phyloP scores from a whole-genome alignment of 1,140 invertebrate species.

The Leguminivora glycinivorella region DNA sequence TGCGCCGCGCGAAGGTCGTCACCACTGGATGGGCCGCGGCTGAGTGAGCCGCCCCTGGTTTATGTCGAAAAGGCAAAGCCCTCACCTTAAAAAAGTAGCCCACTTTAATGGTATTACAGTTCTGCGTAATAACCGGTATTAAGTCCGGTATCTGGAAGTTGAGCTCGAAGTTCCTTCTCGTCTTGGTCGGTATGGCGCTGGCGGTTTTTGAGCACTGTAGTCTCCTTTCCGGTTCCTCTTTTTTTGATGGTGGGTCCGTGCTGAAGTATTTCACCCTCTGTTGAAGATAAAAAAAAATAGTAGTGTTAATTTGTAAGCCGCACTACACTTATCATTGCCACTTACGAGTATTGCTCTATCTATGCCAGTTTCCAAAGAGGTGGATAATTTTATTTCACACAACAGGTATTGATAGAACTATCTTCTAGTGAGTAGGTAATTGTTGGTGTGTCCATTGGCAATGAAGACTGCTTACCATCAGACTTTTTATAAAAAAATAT shows the following conservation, averaged over 20 bases:
- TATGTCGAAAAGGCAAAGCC: neutral
- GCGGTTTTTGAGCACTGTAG: neutral
- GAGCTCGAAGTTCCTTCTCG: neutral
- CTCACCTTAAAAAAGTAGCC: neutral
- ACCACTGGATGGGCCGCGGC: no score
- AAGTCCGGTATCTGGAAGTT: neutral
- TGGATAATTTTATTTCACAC: neutral
- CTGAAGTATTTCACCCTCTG: conserved; percentile 6
- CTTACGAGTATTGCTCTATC: no score
- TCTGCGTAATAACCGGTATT: neutral
- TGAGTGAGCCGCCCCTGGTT: no score
- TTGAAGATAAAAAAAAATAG: neutral
- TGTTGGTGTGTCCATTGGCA: no score
- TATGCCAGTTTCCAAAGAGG: no score
- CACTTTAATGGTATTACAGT: neutral
- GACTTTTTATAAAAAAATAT: no score
- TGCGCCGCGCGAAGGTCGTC: no score
- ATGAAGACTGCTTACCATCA: no score
- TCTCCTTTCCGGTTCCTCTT: neutral
- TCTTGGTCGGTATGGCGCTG: neutral
- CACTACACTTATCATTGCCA: no score
- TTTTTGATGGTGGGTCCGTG: neutral
- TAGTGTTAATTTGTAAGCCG: no score
- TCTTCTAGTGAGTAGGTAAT: no score
- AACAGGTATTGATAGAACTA: neutral